Conservation (phyloP, 2,888 invertebrate genomes). For the Lepidochrysops patricia region DNA sequence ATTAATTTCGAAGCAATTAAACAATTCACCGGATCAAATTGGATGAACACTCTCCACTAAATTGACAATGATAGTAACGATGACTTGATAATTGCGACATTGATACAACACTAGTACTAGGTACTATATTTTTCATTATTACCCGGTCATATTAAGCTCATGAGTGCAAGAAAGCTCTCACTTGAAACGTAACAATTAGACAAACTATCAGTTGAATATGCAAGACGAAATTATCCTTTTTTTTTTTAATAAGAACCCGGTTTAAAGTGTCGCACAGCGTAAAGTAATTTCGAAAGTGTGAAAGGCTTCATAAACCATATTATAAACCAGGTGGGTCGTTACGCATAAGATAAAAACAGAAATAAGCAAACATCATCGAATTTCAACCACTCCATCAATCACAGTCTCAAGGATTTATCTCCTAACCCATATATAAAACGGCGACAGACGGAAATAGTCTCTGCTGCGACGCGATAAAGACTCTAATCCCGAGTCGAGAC, state of each 20-base stretch:
- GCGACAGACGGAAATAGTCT: conserved; percentile 26
- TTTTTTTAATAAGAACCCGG: too few relatives aligned
- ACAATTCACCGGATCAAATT: background rate
- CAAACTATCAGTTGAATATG: too few relatives aligned
- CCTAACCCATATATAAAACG: conserved; percentile 56
- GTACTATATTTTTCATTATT: too few relatives aligned
- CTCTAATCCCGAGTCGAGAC: background rate
- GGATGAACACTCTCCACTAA: background rate
- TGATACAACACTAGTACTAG: too few relatives aligned
- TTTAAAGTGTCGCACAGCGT: too few relatives aligned
- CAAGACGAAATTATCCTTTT: too few relatives aligned
- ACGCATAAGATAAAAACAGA: conserved; percentile 1
- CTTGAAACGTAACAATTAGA: too few relatives aligned
- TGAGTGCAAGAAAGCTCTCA: too few relatives aligned
- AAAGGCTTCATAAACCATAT: background rate
- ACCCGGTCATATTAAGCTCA: too few relatives aligned
- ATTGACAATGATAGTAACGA: background rate
- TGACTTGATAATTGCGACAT: background rate
- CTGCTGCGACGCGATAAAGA: background rate
- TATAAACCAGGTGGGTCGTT: conserved; percentile 7
- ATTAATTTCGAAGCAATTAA: background rate
- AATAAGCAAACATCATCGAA: conserved; percentile 29
- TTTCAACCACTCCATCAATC: conserved; percentile 56
- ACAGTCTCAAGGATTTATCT: conserved; percentile 61
- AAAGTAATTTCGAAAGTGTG: background rate